phyloP scores from a whole-genome alignment of 2,797 vertebrate species.

The Eremophila alpestris region DNA sequence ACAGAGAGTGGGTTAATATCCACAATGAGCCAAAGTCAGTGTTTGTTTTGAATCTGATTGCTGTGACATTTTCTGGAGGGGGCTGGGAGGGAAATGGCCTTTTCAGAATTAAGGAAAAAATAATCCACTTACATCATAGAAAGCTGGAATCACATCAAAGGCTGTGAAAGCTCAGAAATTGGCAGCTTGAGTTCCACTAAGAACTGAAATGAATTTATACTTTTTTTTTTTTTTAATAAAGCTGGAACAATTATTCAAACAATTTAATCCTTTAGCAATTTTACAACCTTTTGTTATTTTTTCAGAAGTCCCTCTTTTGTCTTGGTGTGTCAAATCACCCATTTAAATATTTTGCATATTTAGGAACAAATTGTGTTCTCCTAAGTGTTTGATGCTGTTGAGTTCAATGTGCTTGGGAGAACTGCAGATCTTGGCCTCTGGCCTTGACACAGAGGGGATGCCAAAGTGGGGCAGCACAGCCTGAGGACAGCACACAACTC shows the following conservation, averaged over 20 bases:
- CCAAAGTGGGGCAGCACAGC: background rate
- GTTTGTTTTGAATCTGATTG: background rate
- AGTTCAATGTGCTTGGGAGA: background rate
- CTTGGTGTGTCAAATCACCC: background rate
- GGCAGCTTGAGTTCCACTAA: slow-evolving; percentile 62
- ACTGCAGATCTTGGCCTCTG: background rate
- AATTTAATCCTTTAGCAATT: slow-evolving; percentile 56
- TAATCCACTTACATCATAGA: slow-evolving; percentile 72
- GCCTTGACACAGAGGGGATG: background rate
- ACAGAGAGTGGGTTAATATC: background rate
- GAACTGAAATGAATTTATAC: slow-evolving; percentile 70
- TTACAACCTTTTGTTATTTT: slow-evolving; percentile 52
- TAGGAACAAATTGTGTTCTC: background rate
- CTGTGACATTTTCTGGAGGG: background rate
- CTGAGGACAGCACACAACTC: background rate
- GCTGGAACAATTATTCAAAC: slow-evolving; percentile 54
- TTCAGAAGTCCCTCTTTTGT: slow-evolving; percentile 26
- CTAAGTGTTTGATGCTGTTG: background rate
- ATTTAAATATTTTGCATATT: slow-evolving; percentile 3
- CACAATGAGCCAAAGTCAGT: background rate
- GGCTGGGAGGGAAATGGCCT: background rate
- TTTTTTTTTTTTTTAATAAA: slow-evolving; percentile 51
- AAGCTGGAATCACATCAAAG: slow-evolving; percentile 74
- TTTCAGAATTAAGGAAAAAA: slow-evolving; percentile 45
- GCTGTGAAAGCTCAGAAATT: slow-evolving; percentile 42